Evolutionary conservation across 2,113 vertebrate genomes (phyloP), one percentile per base, ranked within the genome.

Genomic region (Phyllostomus discolor): DNA sequence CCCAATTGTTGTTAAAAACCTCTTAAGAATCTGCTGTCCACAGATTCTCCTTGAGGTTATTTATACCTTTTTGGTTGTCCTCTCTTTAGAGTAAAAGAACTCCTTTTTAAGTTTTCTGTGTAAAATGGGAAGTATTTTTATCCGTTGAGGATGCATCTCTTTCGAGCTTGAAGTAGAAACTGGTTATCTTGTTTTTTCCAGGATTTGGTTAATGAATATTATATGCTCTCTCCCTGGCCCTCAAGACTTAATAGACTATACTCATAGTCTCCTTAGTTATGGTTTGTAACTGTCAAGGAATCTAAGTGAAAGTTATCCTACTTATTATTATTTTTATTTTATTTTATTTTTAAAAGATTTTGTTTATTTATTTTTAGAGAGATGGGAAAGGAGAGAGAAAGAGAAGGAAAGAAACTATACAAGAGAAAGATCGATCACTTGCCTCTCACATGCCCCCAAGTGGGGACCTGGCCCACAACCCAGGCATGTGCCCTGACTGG

Each of bases 201-300:
- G 78, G 46, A 69, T 81, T 79, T 91, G 26, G 28, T 90, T 46
- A 79, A 1, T 94, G 82, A 90, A 82, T 80, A 35, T 90, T 96
- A 22, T 16, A 54, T 84, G 20, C n/a, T 75, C 0, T 89, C 28
- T 94, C 84, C 48, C 79, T 86, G 82, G 59, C 78, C 46, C 86
- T 93, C 5, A 83, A 76, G 38, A 67, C 33, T 79, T 88, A 54
- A 28, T 73, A 33, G 20, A 57, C 19, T 78, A 1, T 48, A 20
- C 88, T 95, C 35, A 75, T 26, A 10, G 69, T 92, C 48, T 86
- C n/a, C 57, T 79, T 92, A 62, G 38, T 41, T 93, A 2, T 88
- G 15, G 1, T 84, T 73, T 89, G 90, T 84, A 75, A 94, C 67
- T 94, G 43, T 59, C 12, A 90, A 81, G 11, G 69, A 90, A 52